Evolutionary conservation across 1,140 invertebrate genomes (phyloP), one percentile per base, ranked within the genome.

Genomic region (Drosophila carrolli): DNA sequence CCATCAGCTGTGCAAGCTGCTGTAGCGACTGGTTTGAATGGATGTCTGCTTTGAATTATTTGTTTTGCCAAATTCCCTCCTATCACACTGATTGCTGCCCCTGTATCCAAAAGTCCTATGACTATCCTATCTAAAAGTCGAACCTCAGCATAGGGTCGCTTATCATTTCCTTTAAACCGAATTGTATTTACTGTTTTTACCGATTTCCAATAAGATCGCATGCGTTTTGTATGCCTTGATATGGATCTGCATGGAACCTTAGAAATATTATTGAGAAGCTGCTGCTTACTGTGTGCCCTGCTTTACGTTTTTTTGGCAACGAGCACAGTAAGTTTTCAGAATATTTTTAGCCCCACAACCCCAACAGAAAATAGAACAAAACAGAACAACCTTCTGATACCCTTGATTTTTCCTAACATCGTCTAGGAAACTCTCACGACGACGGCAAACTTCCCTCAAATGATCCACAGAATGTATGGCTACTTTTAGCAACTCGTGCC

Each of bases 231-330:
- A 2, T 16, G 40, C 1, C 58, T 41, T 14, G 29, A 9, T 13
- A 9, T 1, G 4, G 4, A 19, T 37, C 41, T 43, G 38, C 38
- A 5, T 40, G 38, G 38, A 40, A n/a, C 38, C 38, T 6, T 6
- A 5, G 38, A 1, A 40, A 2, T 40, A 6, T 40, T 40, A 40
- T 40, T 11, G 11, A 6, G 1, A 11, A 40, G 5, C 1, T 40
- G 5, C 38, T 40, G 38, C 6, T 40, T 40, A 40, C 5, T 16
- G 16, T 16, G n/a, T n/a, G n/a, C n/a, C n/a, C n/a, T n/a, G n/a
- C n/a, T 16, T 59, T n/a, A 10, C 14, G 61, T 47, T 70, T 68
- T 68, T 47, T 68, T 41, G 16, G 0, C 59, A 71, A 1, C 16
- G 47, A 3, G 1, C 10, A 19, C 73, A 75, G 2, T 43, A 53